Base-by-base conservation (phyloP, 2,113 vertebrate genomes). In the Notarius quadriscutis region DNA sequence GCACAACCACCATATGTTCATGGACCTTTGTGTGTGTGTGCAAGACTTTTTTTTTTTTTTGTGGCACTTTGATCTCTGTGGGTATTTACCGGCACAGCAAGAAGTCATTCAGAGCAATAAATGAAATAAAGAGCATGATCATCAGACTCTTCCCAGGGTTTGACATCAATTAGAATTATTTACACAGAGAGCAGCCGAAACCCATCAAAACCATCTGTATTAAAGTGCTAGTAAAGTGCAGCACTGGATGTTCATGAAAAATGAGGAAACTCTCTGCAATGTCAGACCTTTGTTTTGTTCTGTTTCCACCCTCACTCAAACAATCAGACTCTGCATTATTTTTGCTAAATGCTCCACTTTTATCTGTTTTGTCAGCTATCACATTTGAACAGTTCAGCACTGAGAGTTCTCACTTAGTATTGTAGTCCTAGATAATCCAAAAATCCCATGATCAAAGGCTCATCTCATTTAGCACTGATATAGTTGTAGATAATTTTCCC, bases 391-490 rank as follows among this genome's bases (percentile, higher is more conserved):
- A 91, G 88, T 92, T 91, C 90, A 91, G 67, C 88, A 60, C 88
- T 88, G 92, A 88, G 90, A 84, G 91, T 86, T 92, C 88, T 89
- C 89, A 90, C 90, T 92, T 89, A 85, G 92, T 90, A 92, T 93
- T 93, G 90, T 92, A 92, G 92, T 92, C 87, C 90, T 90, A 88
- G 89, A 93, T 93, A 94, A 95, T 93, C 92, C 92, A 60, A 79
- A 92, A 93, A 93, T 91, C 91, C 93, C 90, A 89, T 90, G 91
- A 95, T 93, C 92, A 94, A 92, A 93, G 91, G 86, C 90, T 92
- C 80, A 87, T 88, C 85, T 92, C 78, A 27, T 83, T 87, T 92
- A 91, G 91, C 88, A n/a, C 89, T 91, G 91, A 92, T 91, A 41
- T 41, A 41, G 41, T 41, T 41, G 67, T 71, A 92, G 88, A 92